Evolutionary conservation across 2,113 vertebrate species (phyloP).

Genomic region (Bettongia penicillata): DNA sequence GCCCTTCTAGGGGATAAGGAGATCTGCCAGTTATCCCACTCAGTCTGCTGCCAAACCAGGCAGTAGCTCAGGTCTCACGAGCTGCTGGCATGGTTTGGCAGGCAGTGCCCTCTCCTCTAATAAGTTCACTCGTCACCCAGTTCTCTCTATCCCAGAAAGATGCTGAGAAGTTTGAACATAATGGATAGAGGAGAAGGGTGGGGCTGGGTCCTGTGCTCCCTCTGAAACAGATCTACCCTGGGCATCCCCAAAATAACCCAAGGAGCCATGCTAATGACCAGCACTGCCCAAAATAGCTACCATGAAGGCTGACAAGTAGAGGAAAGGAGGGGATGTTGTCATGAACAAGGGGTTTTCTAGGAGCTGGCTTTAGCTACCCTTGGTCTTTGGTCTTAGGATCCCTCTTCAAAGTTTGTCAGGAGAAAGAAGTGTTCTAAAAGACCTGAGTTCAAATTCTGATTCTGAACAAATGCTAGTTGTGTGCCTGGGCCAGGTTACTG

Average conservation of each 20-base stretch:
- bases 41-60: background rate
- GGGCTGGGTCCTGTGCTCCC: background rate
- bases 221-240: background rate
- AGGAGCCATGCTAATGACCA: background rate
- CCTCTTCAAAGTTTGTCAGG: background rate
- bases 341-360: background rate
- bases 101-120: background rate
- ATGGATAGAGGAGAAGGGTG: background rate
- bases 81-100: background rate
- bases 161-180: background rate
- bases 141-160: background rate
- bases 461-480: background rate
- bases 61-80: background rate
- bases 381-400: background rate
- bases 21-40: background rate
- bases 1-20: background rate
- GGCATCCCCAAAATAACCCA: background rate
- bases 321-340: background rate
- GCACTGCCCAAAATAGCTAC: background rate
- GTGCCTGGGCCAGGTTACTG: background rate
- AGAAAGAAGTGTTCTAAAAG: background rate
- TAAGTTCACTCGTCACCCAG: background rate
- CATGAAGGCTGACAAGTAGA: background rate
- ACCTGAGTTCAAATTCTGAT: background rate
- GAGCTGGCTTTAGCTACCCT: background rate